Evolutionary conservation across 2,113 vertebrate genomes (phyloP).

Genomic region (Halichoerus grypus): DNA sequence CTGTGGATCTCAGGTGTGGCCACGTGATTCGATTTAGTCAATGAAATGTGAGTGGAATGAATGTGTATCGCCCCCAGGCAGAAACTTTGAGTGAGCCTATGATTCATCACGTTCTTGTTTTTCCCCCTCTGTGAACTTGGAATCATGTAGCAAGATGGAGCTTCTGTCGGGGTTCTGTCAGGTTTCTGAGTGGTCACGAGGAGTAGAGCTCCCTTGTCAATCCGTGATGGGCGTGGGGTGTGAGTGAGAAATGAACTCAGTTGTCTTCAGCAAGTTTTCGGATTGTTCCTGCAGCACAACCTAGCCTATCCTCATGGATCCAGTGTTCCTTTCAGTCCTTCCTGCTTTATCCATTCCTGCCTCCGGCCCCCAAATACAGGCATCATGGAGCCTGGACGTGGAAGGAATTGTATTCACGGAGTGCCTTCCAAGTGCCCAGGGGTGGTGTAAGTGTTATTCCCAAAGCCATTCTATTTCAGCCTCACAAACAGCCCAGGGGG

Average conservation of each 20-base stretch:
- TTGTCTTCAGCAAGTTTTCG: background rate
- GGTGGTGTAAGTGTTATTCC: background rate
- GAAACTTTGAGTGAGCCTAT: background rate
- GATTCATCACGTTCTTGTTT: background rate
- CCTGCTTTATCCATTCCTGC: background rate
- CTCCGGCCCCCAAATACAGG: background rate
- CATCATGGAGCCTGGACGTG: background rate
- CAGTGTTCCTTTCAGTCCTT: background rate
- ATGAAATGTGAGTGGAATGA: background rate
- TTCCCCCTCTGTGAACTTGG: background rate
- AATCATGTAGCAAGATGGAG: background rate
- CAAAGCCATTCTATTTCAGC: background rate
- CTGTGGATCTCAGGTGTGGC: background rate
- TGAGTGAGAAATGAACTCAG: background rate
- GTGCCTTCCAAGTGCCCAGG: background rate
- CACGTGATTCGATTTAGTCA: too few species aligned
- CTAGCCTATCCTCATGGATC: too few species aligned
- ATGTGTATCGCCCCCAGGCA: background rate
- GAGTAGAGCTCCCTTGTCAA: background rate
- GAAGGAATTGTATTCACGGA: background rate
- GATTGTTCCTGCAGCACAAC: background rate
- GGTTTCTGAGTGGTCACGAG: background rate
- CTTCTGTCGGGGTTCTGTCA: background rate
- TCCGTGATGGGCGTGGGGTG: fast-evolving
- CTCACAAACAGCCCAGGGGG: background rate